These are phyloP conservation scores for Epistrophe grossulariae DNA, from an alignment of 2,888 invertebrate genomes.

Conservation along the genomic window DNA sequence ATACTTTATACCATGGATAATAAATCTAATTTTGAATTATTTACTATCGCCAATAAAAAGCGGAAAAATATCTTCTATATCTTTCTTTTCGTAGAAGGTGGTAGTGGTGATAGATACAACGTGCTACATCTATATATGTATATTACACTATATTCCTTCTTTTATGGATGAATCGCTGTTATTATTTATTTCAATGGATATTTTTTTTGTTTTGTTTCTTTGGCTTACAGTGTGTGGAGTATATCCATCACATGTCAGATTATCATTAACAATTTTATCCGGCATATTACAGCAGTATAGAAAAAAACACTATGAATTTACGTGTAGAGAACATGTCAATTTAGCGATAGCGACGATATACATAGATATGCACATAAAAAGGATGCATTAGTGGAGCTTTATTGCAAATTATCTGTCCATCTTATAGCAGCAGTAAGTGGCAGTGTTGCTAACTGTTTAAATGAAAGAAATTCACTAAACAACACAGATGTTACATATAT, in stretches of 20 bases:
- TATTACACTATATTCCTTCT: constrained; percentile 40
- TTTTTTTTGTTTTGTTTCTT: background rate
- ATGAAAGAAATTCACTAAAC: constrained; percentile 24
- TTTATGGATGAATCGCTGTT: constrained; percentile 42
- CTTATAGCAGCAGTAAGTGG: constrained; percentile 55
- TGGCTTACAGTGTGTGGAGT: constrained; percentile 31
- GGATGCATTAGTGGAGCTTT: constrained; percentile 45
- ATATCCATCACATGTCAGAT: constrained; percentile 77
- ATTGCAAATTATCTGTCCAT: constrained; percentile 47
- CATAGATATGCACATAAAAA: constrained; percentile 45
- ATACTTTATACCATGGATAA: constrained; percentile 52
- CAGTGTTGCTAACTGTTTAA: constrained; percentile 59
- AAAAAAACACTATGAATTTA: constrained; percentile 6
- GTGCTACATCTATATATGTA: constrained; percentile 7
- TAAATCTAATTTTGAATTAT: constrained; percentile 76
- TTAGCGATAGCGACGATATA: constrained; percentile 53
- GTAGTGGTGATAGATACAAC: background rate
- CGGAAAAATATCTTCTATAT: constrained; percentile 51
- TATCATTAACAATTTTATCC: constrained; percentile 80
- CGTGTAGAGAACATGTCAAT: constrained; percentile 64
- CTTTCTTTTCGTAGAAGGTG: constrained; percentile 15
- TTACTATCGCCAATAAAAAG: constrained; percentile 74
- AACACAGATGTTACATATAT: constrained; percentile 58
- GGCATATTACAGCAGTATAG: constrained; percentile 70
- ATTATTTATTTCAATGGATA: constrained; percentile 57